Evolutionary conservation across 2,797 vertebrate species (phyloP).

Genomic region (Enteromius afrohamiltoni): DNA sequence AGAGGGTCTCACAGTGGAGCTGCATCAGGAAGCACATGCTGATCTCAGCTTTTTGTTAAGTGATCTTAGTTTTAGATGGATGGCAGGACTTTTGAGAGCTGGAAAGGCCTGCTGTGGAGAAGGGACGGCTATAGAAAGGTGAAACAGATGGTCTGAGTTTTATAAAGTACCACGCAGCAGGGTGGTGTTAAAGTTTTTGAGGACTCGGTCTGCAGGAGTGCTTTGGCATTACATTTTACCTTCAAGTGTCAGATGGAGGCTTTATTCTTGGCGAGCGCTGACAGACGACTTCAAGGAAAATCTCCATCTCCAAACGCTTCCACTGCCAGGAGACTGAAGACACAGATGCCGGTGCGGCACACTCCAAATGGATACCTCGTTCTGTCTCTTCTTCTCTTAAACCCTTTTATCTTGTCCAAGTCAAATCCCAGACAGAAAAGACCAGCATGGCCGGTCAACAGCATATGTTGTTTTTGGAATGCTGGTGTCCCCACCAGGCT

Average conservation of each 20-base stretch:
- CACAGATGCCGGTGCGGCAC: neutral
- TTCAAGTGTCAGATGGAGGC: constrained; percentile 47
- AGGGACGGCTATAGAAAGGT: constrained; percentile 12
- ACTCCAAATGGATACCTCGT: constrained; percentile 9
- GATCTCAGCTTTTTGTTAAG: constrained; percentile 17
- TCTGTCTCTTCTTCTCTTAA: constrained; percentile 6
- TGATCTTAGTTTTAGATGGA: neutral
- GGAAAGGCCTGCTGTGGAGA: constrained; percentile 10
- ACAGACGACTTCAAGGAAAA: constrained; percentile 39
- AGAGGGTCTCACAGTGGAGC: neutral
- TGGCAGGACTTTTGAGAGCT: constrained; percentile 4
- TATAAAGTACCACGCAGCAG: constrained; percentile 23
- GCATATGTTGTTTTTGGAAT: constrained; percentile 19
- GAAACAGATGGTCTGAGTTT: constrained; percentile 35
- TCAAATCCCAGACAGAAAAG: neutral
- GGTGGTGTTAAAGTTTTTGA: constrained; percentile 41
- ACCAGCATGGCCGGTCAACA: neutral
- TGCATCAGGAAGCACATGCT: constrained; percentile 19
- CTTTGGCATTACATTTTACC: constrained; percentile 28
- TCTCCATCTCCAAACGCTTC: constrained; percentile 27
- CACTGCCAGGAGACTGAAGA: constrained; percentile 41
- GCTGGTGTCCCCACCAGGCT: neutral
- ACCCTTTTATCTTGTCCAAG: neutral
- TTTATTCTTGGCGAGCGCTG: constrained; percentile 39
- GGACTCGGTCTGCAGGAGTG: constrained; percentile 33